A percentile compares a stretch with the other conserved stretches of the same genome.
phyloP scores from a whole-genome alignment of 2,113 vertebrate genomes.

The Ivindomyrus marchei region DNA sequence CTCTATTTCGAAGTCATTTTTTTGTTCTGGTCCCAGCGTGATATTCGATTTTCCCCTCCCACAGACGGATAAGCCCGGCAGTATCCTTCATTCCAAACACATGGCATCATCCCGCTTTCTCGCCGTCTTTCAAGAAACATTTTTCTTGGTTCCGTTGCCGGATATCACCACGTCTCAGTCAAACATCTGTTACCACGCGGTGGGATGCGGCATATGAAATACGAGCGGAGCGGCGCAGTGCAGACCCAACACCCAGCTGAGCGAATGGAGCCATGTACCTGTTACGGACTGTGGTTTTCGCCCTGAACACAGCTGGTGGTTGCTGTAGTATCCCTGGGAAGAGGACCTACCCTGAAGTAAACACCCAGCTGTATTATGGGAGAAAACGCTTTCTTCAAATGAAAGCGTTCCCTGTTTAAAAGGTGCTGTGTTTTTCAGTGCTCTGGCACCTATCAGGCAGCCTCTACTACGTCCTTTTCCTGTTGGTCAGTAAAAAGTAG shows the following conservation, averaged over 20 bases:
- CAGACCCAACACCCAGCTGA: neutral
- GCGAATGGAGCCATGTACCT: neutral
- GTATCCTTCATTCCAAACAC: slow-evolving; percentile 42
- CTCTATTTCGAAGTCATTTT: slow-evolving; percentile 36
- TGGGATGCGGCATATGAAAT: neutral
- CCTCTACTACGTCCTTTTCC: neutral
- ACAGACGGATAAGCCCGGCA: slow-evolving; percentile 38
- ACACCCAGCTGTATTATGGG: neutral
- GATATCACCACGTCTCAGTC: slow-evolving; percentile 32
- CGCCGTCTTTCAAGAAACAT: slow-evolving; percentile 20
- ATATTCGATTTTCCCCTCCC: slow-evolving; percentile 33
- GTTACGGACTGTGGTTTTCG: neutral
- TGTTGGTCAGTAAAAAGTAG: neutral
- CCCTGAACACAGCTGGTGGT: neutral
- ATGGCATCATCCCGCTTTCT: slow-evolving; percentile 40
- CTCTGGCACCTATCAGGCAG: neutral
- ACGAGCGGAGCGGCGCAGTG: no score
- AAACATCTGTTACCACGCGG: slow-evolving; percentile 19
- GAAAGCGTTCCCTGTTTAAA: neutral
- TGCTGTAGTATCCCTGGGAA: neutral
- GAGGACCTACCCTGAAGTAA: neutral
- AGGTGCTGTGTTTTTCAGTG: neutral
- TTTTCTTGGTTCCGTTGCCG: neutral
- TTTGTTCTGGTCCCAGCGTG: slow-evolving; percentile 41
- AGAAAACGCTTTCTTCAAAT: neutral